Base-by-base conservation (phyloP, 1,140 invertebrate species). In the Leptestheria dahalacensis region DNA sequence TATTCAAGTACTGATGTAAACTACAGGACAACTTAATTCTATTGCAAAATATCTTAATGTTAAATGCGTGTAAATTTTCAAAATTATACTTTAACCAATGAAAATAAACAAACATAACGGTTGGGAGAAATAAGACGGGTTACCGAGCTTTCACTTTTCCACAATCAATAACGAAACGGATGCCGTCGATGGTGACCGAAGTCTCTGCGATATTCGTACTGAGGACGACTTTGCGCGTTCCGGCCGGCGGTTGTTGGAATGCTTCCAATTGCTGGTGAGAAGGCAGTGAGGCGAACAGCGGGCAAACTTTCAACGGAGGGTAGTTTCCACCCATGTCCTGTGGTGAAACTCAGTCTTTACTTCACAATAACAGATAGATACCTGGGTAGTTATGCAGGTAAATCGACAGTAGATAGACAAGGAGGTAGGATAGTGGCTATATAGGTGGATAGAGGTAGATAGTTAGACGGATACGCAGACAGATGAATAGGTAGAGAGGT, bases 141-240 rank as follows among this genome's bases (percentile, higher is more conserved):
- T 73, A 82, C 82, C 84, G 84, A 59, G 80, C 79, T 76, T 99
- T 99, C 0, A 97, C 92, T 70, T 87, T 85, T 6, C 96, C 96
- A 62, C 85, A 84, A 70, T 99, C 97, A 61, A 99, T 86, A 2
- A 99, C 91, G 74, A 84, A 89, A 65, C 86, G 84, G 61, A 99
- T 91, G 21, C 91, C 90, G 28, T 64, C 57, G 25, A 99, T 97
- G 0, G 96, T 99, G 1, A 99, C 79, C 4, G 92, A 96, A 1
- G 93, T 95, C 75, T 97, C 96, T 2, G 96, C 96, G 62, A 99
- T 90, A 71, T 99, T 99, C 23, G 96, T 99, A n/a, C 91, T 82
- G 52, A 98, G 73, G 63, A 99, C 83, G 15, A 99, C 82, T 75
- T 97, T 97, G 41, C 95, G 74, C 23, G 76, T 77, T 57, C 81